Conservation (phyloP, 1,140 invertebrate species). For the Calliopsis andreniformis region DNA sequence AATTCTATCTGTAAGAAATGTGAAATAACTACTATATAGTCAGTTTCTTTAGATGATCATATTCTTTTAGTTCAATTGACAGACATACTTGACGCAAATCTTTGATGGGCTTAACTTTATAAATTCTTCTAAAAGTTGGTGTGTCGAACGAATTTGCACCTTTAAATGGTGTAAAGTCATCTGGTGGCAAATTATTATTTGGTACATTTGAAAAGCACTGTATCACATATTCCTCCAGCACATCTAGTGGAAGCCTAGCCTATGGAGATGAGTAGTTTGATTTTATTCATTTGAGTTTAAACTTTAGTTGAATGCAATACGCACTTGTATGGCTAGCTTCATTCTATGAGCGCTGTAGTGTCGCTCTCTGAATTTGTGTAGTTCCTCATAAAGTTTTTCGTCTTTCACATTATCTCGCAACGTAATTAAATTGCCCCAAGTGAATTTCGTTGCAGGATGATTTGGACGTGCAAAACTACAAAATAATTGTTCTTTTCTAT, state of each 20-base stretch:
- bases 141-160: slow-evolving; percentile 83
- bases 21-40: neutral
- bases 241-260: slow-evolving; percentile 89
- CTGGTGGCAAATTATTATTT: slow-evolving; percentile 83
- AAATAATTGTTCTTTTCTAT: slow-evolving; percentile 89
- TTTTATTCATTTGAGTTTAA: neutral
- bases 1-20: slow-evolving; percentile 84
- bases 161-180: slow-evolving; percentile 83
- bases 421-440: slow-evolving; percentile 92
- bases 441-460: slow-evolving; percentile 90
- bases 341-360: slow-evolving; percentile 96
- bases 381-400: slow-evolving; percentile 83
- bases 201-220: slow-evolving; percentile 85
- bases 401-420: slow-evolving; percentile 87
- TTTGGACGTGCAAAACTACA: slow-evolving; percentile 84
- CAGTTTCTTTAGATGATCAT: no score
- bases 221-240: slow-evolving; percentile 86
- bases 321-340: slow-evolving; percentile 90
- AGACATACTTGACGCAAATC: slow-evolving; percentile 84
- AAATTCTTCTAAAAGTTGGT: slow-evolving; percentile 87
- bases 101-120: slow-evolving; percentile 90
- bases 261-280: slow-evolving; percentile 68
- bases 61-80: no score
- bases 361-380: slow-evolving; percentile 90
- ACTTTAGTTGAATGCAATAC: slow-evolving; percentile 3